phyloP scores from a whole-genome alignment of 1,140 invertebrate species.

The Tachypleus tridentatus region DNA sequence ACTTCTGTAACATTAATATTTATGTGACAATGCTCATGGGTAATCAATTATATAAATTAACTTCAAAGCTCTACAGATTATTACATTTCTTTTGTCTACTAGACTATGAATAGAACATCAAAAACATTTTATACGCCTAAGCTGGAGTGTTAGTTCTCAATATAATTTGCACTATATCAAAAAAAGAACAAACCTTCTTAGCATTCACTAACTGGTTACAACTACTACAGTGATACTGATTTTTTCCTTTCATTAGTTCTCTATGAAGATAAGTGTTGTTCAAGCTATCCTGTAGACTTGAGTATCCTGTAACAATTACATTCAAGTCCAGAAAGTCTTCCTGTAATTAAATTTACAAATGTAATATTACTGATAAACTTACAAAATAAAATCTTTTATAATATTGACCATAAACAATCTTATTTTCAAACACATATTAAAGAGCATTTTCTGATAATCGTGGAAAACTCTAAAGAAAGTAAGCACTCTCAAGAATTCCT shows the following conservation, averaged over 20 bases:
- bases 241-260: slow-evolving; percentile 19
- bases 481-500: no score
- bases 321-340: slow-evolving; percentile 19
- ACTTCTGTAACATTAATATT: no score
- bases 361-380: not conserved
- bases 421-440: no score
- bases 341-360: slow-evolving; percentile 4
- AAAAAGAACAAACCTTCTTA: slow-evolving; percentile 14
- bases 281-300: slow-evolving; percentile 15
- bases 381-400: no score
- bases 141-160: not conserved
- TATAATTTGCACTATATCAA: slow-evolving; percentile 1
- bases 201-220: slow-evolving; percentile 19
- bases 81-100: no score
- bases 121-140: not conserved
- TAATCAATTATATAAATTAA: no score
- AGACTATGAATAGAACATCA: no score
- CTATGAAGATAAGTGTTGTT: slow-evolving; percentile 11
- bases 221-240: slow-evolving; percentile 17
- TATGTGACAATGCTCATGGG: no score
- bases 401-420: no score
- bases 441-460: no score
- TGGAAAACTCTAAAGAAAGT: no score
- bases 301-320: slow-evolving; percentile 15
- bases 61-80: no score